Percentiles rank a stretch among this genome's conserved stretches.
These are phyloP conservation scores for Epizoanthus stellaris DNA, from an alignment of 92 coral and sea anemone species.

Conservation along the genomic window DNA sequence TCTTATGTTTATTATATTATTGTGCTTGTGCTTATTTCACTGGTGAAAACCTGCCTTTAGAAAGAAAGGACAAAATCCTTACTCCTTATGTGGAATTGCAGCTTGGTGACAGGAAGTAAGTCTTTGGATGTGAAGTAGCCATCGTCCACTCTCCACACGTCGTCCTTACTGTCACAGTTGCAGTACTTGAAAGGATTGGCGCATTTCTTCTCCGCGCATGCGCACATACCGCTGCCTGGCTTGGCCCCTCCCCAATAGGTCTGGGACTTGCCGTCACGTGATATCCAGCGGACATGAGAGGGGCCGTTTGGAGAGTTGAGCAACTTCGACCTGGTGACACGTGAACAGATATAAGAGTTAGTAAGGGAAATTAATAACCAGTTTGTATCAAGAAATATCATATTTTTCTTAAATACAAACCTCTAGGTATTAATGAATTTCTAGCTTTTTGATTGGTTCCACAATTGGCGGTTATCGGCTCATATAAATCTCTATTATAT, in stretches of 20 bases:
- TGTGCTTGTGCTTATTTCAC: no score
- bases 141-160: slow-evolving; percentile 80
- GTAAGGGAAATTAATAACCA: background rate
- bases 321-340: slow-evolving; percentile 53
- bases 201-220: slow-evolving; percentile 75
- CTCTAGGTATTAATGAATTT: no score
- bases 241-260: slow-evolving; percentile 94
- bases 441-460: no score
- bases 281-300: slow-evolving; percentile 74
- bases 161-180: slow-evolving; percentile 83
- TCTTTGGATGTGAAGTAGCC: slow-evolving; percentile 79
- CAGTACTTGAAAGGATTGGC: slow-evolving; percentile 61
- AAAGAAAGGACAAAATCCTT: background rate
- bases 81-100: slow-evolving; percentile 70
- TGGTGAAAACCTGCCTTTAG: no score
- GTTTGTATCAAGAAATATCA: no score
- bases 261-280: slow-evolving; percentile 55
- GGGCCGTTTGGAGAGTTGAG: slow-evolving; percentile 68
- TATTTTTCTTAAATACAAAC: no score
- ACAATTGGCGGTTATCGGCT: no score
- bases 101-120: slow-evolving; percentile 74
- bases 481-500: no score
- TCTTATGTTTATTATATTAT: no score
- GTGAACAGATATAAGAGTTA: background rate
- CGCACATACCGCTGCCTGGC: slow-evolving; percentile 75